phyloP scores from a whole-genome alignment of 2,113 vertebrate species.

The Nibea albiflora region DNA sequence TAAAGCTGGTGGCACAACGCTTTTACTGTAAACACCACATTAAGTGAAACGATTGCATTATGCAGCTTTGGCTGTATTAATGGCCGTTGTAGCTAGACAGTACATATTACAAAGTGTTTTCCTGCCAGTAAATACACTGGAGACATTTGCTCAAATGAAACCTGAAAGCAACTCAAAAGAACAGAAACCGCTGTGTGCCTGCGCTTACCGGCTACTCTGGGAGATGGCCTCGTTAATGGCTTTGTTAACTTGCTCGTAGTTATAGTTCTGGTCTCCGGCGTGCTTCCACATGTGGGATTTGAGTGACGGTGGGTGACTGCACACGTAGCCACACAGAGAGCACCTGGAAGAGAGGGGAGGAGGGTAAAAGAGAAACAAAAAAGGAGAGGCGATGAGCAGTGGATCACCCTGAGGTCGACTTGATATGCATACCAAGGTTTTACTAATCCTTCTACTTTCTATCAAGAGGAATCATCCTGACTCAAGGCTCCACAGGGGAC shows the following conservation, averaged over 20 bases:
- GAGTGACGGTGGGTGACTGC: constrained; percentile 96
- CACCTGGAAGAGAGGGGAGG: constrained; percentile 83
- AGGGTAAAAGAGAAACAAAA: neutral
- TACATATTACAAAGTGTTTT: neutral
- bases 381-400: neutral
- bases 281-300: constrained; percentile 99
- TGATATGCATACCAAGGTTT: constrained; percentile 47
- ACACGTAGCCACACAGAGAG: constrained; percentile 97
- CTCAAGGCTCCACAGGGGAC: constrained; percentile 36
- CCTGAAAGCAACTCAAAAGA: neutral
- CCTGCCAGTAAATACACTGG: neutral
- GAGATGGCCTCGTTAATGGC: constrained; percentile 98
- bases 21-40: neutral
- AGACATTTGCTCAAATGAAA: neutral
- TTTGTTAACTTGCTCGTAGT: constrained; percentile 98
- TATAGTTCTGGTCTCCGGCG: constrained; percentile 98
- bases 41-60: neutral
- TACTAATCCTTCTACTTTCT: constrained; percentile 56
- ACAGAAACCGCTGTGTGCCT: neutral
- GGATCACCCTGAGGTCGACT: constrained; percentile 49
- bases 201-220: constrained; percentile 91
- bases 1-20: neutral
- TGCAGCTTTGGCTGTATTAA: neutral
- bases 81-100: neutral
- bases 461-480: constrained; percentile 59